A percentile compares a stretch with the other conserved stretches of the same genome.
phyloP scores from a whole-genome alignment of 2,797 vertebrate species.

The Huso huso region DNA sequence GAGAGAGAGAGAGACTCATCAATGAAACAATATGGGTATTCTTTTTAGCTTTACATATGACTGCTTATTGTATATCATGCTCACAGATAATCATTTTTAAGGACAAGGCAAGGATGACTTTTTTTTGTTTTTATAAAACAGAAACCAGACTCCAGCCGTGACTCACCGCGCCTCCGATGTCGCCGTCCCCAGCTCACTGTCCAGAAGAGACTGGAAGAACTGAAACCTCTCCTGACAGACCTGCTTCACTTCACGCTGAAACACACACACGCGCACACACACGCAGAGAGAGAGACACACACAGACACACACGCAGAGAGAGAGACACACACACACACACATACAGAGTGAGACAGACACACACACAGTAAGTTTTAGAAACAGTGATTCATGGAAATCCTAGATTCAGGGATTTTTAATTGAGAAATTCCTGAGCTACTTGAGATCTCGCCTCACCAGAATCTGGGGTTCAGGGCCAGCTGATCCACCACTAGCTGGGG shows the following conservation, averaged over 20 bases:
- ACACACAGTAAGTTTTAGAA: neutral
- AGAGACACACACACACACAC: neutral
- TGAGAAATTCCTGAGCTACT: too few species aligned
- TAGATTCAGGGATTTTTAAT: too few species aligned
- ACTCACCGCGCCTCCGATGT: constrained; percentile 40
- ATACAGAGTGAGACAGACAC: neutral
- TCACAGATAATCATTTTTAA: neutral
- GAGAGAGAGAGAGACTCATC: too few species aligned
- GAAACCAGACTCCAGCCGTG: neutral
- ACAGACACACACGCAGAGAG: too few species aligned
- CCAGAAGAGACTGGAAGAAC: constrained; percentile 61
- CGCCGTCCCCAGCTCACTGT: constrained; percentile 40
- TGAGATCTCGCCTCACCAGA: constrained; percentile 43
- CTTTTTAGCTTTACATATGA: too few species aligned
- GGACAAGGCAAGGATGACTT: too few species aligned
- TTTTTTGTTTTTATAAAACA: neutral
- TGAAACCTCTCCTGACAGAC: constrained; percentile 54
- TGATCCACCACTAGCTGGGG: constrained; percentile 22
- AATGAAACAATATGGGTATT: too few species aligned
- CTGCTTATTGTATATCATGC: neutral
- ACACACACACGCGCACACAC: too few species aligned
- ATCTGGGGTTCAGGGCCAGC: constrained; percentile 50
- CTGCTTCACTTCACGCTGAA: constrained; percentile 54
- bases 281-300: neutral
- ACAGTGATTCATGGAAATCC: too few species aligned